Base-by-base conservation (phyloP, 2,797 vertebrate genomes). In the Adelosebastes latens region DNA sequence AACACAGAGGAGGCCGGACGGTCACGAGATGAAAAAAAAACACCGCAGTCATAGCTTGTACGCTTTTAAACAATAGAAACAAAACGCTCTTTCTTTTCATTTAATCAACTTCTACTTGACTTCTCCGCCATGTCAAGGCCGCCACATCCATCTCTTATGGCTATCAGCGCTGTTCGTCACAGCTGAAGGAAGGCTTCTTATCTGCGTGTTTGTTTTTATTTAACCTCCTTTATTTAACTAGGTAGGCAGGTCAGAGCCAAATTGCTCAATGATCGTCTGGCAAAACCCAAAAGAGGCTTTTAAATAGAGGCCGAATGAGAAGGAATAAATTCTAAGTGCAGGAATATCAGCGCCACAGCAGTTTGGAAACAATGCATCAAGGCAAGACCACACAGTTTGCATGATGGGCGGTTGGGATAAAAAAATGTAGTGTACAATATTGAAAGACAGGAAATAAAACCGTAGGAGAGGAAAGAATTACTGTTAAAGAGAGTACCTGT, bases 201-300 rank as follows among this genome's bases (percentile, higher is more conserved):
- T 91, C 87, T 77, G 56, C 46, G 59, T 12, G 81, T 88, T 90
- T 88, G 70, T 78, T 89, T 89, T 77, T 60, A 49, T 88, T 79
- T 59, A 72, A 88, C 81, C 70, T 78, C 68, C 79, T 87, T 75
- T 85, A 77, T 86, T 90, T 85, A 75, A 77, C 73, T 49, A 20
- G 46, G 46, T 46, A 59, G 25, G 65, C 59, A 77, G 79, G 88
- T 84, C 84, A 52, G 22, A 84, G 71, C 32, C 60, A 80, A 85
- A 82, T 63, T 4, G 75, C 65, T 79, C 22, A 46, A 13, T 53
- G 61, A 60, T 60, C 31, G 14, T 61, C 63, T 58, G 56, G 34
- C 11, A 42, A 74, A 76, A 39, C 34, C 11, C 18, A 22, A 59
- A 42, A 29, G 14, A 6, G 5, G 16, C 16, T 77, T 46, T 65